phyloP scores from a whole-genome alignment of 92 coral and sea anemone species.

The Galaxea fascicularis region DNA sequence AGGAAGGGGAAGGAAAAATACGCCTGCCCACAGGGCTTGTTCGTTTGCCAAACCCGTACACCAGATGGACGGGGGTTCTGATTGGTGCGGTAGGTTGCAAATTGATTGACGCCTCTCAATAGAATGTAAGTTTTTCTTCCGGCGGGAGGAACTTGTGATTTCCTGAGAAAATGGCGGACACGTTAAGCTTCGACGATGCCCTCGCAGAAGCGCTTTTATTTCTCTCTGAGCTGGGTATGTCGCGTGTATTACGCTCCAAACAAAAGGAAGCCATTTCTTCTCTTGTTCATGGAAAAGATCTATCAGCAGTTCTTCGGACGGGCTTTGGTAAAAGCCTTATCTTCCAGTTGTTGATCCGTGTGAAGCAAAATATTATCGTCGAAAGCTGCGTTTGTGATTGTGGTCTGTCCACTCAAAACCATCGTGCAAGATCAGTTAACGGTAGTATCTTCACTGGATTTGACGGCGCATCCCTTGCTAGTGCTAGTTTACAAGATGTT shows the following conservation, averaged over 20 bases:
- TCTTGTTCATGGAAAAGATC: background rate
- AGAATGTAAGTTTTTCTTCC: background rate
- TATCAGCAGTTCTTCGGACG: background rate
- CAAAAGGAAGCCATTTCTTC: background rate
- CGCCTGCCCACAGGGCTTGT: conserved; percentile 3
- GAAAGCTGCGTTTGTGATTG: background rate
- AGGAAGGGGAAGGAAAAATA: too few relatives aligned
- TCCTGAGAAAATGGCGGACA: too few relatives aligned
- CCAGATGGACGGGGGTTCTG: background rate
- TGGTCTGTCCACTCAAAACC: conserved; percentile 12
- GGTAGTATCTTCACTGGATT: background rate
- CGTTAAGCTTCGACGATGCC: too few relatives aligned
- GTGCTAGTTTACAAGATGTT: too few relatives aligned
- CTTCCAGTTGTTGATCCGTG: background rate
- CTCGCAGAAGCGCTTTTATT: too few relatives aligned
- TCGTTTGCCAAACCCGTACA: too few relatives aligned
- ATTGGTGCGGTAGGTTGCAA: too few relatives aligned
- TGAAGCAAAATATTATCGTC: background rate
- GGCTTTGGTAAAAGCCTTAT: too few relatives aligned
- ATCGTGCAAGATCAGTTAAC: conserved; percentile 5
- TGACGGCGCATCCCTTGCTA: conserved; percentile 7
- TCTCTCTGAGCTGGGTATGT: too few relatives aligned
- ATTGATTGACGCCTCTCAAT: conserved; percentile 9
- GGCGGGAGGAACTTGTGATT: background rate
- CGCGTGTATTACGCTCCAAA: too few relatives aligned